A percentile compares a stretch with the other conserved stretches of the same genome.
Conservation (phyloP, 2,888 invertebrate species). For the Acronicta leporina region DNA sequence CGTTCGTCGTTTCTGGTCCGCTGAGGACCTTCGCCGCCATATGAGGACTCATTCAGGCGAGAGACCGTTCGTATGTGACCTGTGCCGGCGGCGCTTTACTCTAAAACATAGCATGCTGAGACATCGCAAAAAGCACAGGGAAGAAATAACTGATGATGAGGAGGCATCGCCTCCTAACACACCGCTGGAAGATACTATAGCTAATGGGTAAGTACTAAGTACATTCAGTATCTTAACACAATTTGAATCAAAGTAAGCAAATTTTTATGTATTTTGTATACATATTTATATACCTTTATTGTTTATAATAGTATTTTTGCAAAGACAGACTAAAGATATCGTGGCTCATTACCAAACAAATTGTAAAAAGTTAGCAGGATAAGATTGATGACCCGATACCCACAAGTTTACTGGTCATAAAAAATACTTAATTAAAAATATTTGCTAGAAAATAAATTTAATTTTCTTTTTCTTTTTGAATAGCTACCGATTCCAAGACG, state of each 20-base stretch:
- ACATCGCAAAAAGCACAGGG: constrained; percentile 95
- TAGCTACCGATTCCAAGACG: constrained; percentile 83
- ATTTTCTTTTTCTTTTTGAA: constrained; percentile 21
- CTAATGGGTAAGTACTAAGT: constrained; percentile 81
- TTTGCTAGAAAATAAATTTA: neutral
- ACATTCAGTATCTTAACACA: constrained; percentile 3
- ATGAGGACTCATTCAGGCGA: constrained; percentile 98
- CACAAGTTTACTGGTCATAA: too few relatives aligned
- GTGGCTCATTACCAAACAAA: too few relatives aligned
- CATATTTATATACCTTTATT: too few relatives aligned
- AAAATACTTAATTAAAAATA: too few relatives aligned
- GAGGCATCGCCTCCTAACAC: constrained; percentile 84
- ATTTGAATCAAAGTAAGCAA: neutral
- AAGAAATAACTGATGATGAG: constrained; percentile 89
- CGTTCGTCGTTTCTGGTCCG: constrained; percentile 97
- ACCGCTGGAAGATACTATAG: constrained; percentile 75
- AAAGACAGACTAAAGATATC: too few relatives aligned
- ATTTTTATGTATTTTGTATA: too few relatives aligned
- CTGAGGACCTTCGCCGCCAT: constrained; percentile 97
- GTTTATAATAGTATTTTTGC: too few relatives aligned
- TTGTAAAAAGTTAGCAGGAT: too few relatives aligned
- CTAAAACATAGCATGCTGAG: constrained; percentile 98
- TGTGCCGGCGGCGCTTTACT: constrained; percentile 96
- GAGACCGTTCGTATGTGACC: constrained; percentile 96
- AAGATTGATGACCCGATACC: too few relatives aligned